Base-by-base conservation (phyloP, 2,797 vertebrate genomes). In the Lophotriccus pileatus region DNA sequence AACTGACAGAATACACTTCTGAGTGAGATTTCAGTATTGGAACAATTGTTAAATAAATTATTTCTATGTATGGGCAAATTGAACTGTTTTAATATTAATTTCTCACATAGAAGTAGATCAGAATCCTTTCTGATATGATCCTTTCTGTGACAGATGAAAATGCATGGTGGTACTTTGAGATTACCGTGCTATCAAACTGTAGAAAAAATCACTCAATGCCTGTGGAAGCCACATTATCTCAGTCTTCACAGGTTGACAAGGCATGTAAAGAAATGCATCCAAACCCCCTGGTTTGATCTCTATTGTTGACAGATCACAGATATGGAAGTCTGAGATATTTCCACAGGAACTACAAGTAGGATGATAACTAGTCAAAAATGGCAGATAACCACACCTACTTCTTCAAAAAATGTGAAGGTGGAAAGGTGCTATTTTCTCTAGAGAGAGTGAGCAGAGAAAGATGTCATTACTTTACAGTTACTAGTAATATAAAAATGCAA, bases 171-270 rank as follows among this genome's bases (percentile, higher is more conserved):
- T 82, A 93, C 53, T 91, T 93, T 37, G 52, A 78, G 85, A 95
- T 95, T 96, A 95, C 97, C 84, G 75, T 92, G 47, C 93, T 96
- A 95, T 92, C 95, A 96, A 85, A 95, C 58, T 37, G 47, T 28
- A 89, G 67, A 96, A 95, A 75, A 94, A 68, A 96, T 95, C 90
- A 93, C 66, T 93, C 94, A 91, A 67, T 86, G 75, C 84, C 82
- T 95, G 20, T 70, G 85, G 87, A 97, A 95, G 43, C 23, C 69
- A 95, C 87, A 87, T 96, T 97, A 97, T 96, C 94, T 96, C 63
- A 73, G 73, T 41, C 64, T 97, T 97, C 74, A 83, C 32, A 94
- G 43, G 82, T 64, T 97, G 94, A 96, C 84, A 96, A 96, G 87
- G 37, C 50, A 92, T 10, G 22, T 58, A 93, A 72, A 97, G 68